phyloP scores from a whole-genome alignment of 2,888 invertebrate species.

The Sialis fuliginosa region DNA sequence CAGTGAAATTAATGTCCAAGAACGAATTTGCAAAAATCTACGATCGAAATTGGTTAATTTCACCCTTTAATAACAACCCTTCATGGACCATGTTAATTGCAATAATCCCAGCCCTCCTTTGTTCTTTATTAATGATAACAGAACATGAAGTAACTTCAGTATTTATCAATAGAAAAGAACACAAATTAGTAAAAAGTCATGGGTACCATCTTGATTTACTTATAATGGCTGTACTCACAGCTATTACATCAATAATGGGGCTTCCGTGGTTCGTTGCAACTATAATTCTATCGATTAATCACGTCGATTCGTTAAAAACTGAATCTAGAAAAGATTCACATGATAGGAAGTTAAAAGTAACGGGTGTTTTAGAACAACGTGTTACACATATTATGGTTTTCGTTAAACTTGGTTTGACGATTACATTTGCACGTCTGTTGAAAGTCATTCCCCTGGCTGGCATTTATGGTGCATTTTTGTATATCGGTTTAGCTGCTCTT shows the following conservation, averaged over 20 bases:
- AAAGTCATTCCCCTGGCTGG: constrained; percentile 41
- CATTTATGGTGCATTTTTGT: constrained; percentile 43
- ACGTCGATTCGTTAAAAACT: constrained; percentile 39
- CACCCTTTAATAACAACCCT: constrained; percentile 26
- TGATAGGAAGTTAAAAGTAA: constrained; percentile 41
- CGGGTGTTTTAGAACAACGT: constrained; percentile 39
- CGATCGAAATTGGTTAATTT: constrained; percentile 16
- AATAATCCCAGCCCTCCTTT: constrained; percentile 35
- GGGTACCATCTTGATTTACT: constrained; percentile 44
- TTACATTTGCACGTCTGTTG: constrained; percentile 33
- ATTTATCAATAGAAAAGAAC: constrained; percentile 46
- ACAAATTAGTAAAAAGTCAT: constrained; percentile 43
- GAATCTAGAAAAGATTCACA: constrained; percentile 42
- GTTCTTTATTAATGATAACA: constrained; percentile 47
- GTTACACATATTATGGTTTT: constrained; percentile 39
- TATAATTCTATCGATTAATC: constrained; percentile 43
- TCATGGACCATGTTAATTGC: constrained; percentile 33
- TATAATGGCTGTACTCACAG: constrained; percentile 32
- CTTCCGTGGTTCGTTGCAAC: constrained; percentile 42
- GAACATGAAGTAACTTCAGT: constrained; percentile 53
- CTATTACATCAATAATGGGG: constrained; percentile 34
- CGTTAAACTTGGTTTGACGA: constrained; percentile 38
- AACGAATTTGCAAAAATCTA: no score
- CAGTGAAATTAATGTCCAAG: no score
- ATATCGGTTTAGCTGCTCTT: constrained; percentile 43